Evolutionary conservation across 1,140 invertebrate species (phyloP).

Genomic region (Drusus annulatus): DNA sequence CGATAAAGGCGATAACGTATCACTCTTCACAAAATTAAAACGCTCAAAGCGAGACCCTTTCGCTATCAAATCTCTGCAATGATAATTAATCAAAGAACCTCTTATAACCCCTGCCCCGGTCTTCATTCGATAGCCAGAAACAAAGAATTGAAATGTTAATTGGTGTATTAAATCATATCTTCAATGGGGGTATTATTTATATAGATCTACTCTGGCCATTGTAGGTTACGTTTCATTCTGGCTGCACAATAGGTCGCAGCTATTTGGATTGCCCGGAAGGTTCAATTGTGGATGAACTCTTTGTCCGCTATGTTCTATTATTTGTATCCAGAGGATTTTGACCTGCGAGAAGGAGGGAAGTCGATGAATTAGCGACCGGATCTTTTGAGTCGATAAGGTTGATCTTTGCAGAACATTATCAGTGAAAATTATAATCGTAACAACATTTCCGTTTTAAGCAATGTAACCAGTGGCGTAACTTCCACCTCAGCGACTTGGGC

Average conservation of each 20-base stretch:
- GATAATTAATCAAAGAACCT: slow-evolving; percentile 45
- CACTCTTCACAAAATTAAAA: slow-evolving; percentile 24
- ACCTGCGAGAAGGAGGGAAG: not conserved
- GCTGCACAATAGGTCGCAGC: slow-evolving; percentile 50
- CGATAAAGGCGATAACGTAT: slow-evolving; percentile 19
- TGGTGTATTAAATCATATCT: slow-evolving; percentile 52
- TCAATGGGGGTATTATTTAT: slow-evolving; percentile 45
- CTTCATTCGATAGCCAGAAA: slow-evolving; percentile 42
- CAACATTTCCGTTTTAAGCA: too few relatives aligned
- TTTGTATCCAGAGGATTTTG: slow-evolving; percentile 22
- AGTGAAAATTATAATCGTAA: too few relatives aligned
- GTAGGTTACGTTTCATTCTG: slow-evolving; percentile 47
- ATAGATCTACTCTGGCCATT: slow-evolving; percentile 22
- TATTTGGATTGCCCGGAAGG: slow-evolving; percentile 37
- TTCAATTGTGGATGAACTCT: slow-evolving; percentile 56
- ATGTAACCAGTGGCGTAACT: too few relatives aligned
- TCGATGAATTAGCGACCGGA: not conserved
- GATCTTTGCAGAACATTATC: not conserved
- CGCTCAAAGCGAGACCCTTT: slow-evolving; percentile 26
- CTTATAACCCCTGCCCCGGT: slow-evolving; percentile 5
- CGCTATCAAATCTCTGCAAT: slow-evolving; percentile 12
- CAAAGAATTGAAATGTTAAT: slow-evolving; percentile 55
- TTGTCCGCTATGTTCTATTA: slow-evolving; percentile 48
- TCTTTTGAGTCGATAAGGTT: not conserved
- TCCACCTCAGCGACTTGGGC: too few relatives aligned